A percentile compares a stretch with the other conserved stretches of the same genome.
phyloP scores from a whole-genome alignment of 2,888 invertebrate species.

The Pecten maximus region DNA sequence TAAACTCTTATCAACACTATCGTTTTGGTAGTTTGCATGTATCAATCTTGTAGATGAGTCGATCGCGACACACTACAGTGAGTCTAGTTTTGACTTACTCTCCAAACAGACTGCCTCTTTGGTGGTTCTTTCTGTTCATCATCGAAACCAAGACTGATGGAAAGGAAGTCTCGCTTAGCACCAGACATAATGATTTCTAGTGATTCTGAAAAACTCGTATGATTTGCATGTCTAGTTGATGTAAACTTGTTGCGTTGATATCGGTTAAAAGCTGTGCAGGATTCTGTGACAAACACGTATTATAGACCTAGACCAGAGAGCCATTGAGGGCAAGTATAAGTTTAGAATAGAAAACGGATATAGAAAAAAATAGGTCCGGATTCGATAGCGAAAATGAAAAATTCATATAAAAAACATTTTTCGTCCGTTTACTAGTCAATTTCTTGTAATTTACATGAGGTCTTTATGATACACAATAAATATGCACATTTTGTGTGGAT shows the following conservation, averaged over 20 bases:
- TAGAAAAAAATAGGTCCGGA: neutral
- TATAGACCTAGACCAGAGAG: neutral
- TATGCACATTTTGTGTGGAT: no score
- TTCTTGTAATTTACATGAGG: no score
- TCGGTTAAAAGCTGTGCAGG: neutral
- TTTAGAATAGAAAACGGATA: neutral
- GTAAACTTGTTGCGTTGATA: neutral
- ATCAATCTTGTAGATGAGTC: no score
- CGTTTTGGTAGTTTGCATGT: no score
- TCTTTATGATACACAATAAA: no score
- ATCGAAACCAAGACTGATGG: slow-evolving; percentile 62
- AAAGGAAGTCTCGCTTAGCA: slow-evolving; percentile 52
- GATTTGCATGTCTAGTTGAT: neutral
- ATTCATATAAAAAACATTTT: no score
- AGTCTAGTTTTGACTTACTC: slow-evolving; percentile 62
- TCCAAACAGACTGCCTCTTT: slow-evolving; percentile 60
- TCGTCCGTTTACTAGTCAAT: no score
- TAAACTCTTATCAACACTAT: no score
- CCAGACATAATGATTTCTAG: neutral
- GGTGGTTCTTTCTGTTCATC: slow-evolving; percentile 55
- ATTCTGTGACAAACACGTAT: neutral
- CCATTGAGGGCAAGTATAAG: neutral
- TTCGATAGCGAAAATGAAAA: neutral
- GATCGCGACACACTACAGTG: no score
- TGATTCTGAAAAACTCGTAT: neutral